Base-by-base conservation (phyloP, 2,888 invertebrate genomes). In the Drosophila mayaguana region DNA sequence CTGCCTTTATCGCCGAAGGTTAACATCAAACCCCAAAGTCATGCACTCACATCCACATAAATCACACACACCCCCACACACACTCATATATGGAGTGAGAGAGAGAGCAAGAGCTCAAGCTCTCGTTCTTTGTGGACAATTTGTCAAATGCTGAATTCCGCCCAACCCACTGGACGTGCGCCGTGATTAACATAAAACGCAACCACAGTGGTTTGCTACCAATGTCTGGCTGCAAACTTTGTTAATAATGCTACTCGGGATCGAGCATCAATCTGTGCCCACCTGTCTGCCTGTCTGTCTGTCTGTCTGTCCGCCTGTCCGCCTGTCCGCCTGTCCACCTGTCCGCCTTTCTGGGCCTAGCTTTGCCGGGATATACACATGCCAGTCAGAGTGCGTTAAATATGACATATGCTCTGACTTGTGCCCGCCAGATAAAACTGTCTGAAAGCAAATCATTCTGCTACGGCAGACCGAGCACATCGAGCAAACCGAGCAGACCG, bases 331-430 rank as follows among this genome's bases (percentile, higher is more conserved):
- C 28, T 7, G 28, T 28, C 28, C n/a, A n/a, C n/a, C n/a, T n/a
- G n/a, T n/a, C 54, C 0, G 16, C n/a, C 9, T 28, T 12, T 25
- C 34, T 5, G 14, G 36, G 6, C 36, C 36, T 14, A 7, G 16
- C 36, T 38, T n/a, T 8, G 8, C 22, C 2, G 14, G 8, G 14
- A 45, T 20, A 1, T 16, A 9, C 9, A 18, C 18, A 11, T 28
- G 3, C 5, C 48, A 48, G 63, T 18, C 51, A 12, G 36, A 53
- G 51, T 53, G 51, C 77, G 81, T 78, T 83, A 79, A 87, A 87
- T 86, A 87, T 89, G 86, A 87, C 86, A 87, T 86, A 87, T 86
- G 90, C 89, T 86, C 85, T 81, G 90, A 86, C 80, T 80, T 77
- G 18, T 48, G 67, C 63, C 81, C 83, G 71, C 75, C 73, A 77